phyloP scores from a whole-genome alignment of 2,113 vertebrate species.

The Microcebus jonahi region DNA sequence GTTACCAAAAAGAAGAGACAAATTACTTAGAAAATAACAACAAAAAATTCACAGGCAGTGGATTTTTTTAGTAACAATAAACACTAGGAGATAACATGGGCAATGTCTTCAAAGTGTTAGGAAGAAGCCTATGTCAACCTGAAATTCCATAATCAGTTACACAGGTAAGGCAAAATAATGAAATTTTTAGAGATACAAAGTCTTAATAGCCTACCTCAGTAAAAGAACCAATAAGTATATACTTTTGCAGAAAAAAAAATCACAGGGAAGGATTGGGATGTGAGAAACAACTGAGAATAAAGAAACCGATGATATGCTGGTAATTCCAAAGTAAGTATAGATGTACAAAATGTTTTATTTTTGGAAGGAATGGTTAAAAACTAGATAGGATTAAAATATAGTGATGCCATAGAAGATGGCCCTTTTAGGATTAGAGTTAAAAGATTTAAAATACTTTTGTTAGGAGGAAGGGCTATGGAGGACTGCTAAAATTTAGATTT shows the following conservation, averaged over 20 bases:
- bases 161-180: neutral
- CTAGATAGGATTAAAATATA: neutral
- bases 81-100: too few relatives aligned
- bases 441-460: neutral
- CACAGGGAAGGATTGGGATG: neutral
- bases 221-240: neutral
- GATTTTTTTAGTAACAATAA: neutral
- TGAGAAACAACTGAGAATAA: neutral
- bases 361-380: neutral
- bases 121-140: neutral
- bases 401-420: neutral
- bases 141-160: neutral
- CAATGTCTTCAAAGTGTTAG: neutral
- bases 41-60: neutral
- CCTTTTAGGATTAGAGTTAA: neutral
- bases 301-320: neutral
- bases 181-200: neutral
- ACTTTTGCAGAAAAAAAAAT: neutral
- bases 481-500: neutral
- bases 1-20: neutral
- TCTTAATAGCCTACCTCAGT: neutral
- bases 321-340: neutral
- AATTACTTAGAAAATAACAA: neutral
- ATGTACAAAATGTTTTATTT: neutral
- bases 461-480: neutral